Evolutionary conservation across 1,140 invertebrate species (phyloP).

Genomic region (Medauroidea extradentata): DNA sequence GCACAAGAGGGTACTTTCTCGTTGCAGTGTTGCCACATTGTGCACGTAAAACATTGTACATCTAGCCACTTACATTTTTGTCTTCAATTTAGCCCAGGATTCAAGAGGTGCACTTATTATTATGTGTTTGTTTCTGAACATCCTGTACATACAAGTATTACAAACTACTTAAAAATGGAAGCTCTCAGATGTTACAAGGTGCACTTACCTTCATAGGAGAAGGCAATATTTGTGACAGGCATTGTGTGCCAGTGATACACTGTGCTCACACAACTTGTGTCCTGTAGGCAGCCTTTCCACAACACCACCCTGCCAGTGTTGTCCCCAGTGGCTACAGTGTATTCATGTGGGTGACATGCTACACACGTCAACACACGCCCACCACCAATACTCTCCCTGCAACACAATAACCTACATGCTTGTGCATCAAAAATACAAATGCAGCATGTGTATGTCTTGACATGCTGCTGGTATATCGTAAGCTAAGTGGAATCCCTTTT

Average conservation of each 20-base stretch:
- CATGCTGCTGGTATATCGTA: too few species aligned
- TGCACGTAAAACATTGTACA: too few species aligned
- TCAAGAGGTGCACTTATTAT: too few species aligned
- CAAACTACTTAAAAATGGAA: constrained; percentile 19
- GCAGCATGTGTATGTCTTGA: too few species aligned
- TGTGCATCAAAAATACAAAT: too few species aligned
- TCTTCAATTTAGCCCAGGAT: too few species aligned
- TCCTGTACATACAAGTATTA: background rate
- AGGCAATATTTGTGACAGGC: constrained; percentile 62
- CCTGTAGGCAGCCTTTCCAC: constrained; percentile 53
- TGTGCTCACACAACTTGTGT: constrained; percentile 41
- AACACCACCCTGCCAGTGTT: constrained; percentile 59
- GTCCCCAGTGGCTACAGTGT: constrained; percentile 66
- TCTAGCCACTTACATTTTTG: too few species aligned
- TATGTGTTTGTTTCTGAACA: too few species aligned
- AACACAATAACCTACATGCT: too few species aligned
- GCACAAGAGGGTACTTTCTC: too few species aligned
- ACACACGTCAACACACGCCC: constrained; percentile 59
- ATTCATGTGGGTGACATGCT: constrained; percentile 61
- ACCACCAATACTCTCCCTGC: constrained; percentile 17
- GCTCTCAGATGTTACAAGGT: constrained; percentile 8
- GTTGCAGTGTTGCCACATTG: too few species aligned
- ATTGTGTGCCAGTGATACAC: constrained; percentile 78
- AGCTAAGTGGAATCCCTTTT: too few species aligned
- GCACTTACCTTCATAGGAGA: constrained; percentile 59